Percentiles rank a stretch among this genome's conserved stretches.
These are phyloP conservation scores for Cyanistes caeruleus DNA, from an alignment of 2,113 vertebrate species.

Conservation along the genomic window DNA sequence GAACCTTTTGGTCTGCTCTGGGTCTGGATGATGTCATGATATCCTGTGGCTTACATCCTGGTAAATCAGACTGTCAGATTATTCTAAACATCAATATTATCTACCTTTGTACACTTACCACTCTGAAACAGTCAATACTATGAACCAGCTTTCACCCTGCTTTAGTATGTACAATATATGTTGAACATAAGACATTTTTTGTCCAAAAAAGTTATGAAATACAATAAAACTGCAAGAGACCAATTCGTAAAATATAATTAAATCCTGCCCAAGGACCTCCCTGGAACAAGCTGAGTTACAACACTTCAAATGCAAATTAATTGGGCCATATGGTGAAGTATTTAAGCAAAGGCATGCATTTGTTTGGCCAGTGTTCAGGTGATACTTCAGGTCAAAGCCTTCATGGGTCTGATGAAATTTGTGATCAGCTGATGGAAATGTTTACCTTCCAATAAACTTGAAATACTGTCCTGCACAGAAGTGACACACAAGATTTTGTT, in stretches of 20 bases:
- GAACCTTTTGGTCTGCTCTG: neutral
- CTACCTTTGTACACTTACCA: neutral
- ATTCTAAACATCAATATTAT: neutral
- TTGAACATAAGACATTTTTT: neutral
- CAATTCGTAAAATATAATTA: conserved; percentile 1
- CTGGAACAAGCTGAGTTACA: neutral
- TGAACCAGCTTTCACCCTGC: neutral
- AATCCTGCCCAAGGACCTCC: neutral
- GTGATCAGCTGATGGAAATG: neutral
- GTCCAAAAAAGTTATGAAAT: neutral
- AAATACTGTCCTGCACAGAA: neutral
- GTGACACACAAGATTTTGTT: neutral
- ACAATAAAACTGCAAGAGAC: neutral
- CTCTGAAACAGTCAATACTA: neutral
- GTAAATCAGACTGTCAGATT: neutral
- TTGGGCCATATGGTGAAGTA: neutral
- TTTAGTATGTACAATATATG: neutral
- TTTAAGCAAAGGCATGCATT: neutral
- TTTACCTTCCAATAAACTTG: neutral
- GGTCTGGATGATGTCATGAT: neutral
- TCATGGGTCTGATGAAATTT: neutral
- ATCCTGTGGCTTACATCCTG: neutral
- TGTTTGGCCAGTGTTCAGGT: neutral
- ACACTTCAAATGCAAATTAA: neutral
- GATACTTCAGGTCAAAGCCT: neutral